Evolutionary conservation across 2,797 vertebrate species (phyloP).

Genomic region (Chelonia mydas): DNA sequence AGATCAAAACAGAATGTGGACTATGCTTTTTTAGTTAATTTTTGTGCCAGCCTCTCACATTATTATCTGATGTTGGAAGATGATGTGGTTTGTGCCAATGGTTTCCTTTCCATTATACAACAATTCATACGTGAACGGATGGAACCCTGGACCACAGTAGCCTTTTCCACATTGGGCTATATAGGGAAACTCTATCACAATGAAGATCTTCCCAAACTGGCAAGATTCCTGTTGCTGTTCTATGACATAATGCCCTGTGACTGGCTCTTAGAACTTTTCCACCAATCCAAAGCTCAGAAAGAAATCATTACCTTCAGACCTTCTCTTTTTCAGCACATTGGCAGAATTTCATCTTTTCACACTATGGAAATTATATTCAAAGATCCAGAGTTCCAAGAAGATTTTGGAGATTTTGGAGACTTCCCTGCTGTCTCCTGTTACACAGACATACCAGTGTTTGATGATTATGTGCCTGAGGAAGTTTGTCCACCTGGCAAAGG

Average conservation of each 20-base stretch:
- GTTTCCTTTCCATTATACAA: slow-evolving; percentile 7
- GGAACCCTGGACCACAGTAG: not conserved
- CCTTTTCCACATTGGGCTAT: slow-evolving; percentile 28
- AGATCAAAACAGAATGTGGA: slow-evolving; percentile 30
- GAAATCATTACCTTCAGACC: not conserved
- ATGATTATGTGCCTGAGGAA: not conserved
- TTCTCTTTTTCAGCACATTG: not conserved
- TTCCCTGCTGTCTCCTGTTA: not conserved
- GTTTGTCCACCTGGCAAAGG: not conserved
- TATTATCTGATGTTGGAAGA: not conserved
- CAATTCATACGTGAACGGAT: not conserved
- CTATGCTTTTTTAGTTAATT: slow-evolving; percentile 14
- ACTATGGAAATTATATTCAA: not conserved
- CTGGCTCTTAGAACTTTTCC: not conserved
- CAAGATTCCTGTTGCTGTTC: not conserved
- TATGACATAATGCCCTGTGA: slow-evolving; percentile 17
- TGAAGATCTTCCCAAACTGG: not conserved
- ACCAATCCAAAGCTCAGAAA: not conserved
- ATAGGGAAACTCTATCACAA: not conserved
- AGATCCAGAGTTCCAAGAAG: not conserved
- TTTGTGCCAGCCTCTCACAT: not conserved
- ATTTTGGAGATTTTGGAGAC: not conserved
- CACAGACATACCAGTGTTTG: slow-evolving; percentile 13
- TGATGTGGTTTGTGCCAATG: not conserved
- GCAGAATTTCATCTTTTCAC: slow-evolving; percentile 17